A percentile compares a stretch with the other conserved stretches of the same genome.
These are phyloP conservation scores for Coenonympha glycerion DNA, from an alignment of 2,888 invertebrate species.

Conservation along the genomic window DNA sequence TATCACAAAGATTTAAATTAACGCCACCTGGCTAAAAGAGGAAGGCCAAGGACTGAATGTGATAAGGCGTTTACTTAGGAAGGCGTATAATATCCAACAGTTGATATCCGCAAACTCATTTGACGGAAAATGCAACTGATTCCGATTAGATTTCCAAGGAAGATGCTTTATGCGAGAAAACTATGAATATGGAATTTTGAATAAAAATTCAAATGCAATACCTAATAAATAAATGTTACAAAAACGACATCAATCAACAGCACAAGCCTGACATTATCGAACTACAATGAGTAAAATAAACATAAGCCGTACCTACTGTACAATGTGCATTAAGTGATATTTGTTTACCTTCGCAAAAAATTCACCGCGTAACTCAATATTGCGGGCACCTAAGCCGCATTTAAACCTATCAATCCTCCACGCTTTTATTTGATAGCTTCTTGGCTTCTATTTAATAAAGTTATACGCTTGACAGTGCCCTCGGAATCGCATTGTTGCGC, in stretches of 20 bases:
- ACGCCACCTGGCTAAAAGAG: too few relatives aligned
- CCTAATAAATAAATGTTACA: background rate
- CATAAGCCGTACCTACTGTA: conserved; percentile 2
- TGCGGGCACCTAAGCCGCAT: conserved; percentile 18
- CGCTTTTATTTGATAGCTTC: conserved; percentile 38
- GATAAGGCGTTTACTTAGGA: too few relatives aligned
- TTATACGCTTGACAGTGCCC: conserved; percentile 61
- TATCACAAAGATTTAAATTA: too few relatives aligned
- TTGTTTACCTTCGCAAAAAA: conserved; percentile 23
- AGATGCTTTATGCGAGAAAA: too few relatives aligned
- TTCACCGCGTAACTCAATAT: conserved; percentile 20
- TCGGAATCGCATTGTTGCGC: conserved; percentile 57
- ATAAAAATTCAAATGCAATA: background rate
- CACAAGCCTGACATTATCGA: background rate
- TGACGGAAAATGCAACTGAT: too few relatives aligned
- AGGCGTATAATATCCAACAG: too few relatives aligned
- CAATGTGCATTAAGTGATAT: conserved; percentile 11
- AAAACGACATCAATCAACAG: conserved; percentile 7
- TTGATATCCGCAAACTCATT: too few relatives aligned
- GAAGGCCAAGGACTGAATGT: too few relatives aligned
- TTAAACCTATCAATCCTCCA: conserved; percentile 59
- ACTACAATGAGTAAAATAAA: conserved; percentile 3
- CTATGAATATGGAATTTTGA: background rate
- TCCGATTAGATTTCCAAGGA: too few relatives aligned
- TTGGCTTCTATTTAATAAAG: conserved; percentile 50